Base-by-base conservation (phyloP, 1,140 invertebrate species). In the Bombus breviceps region DNA sequence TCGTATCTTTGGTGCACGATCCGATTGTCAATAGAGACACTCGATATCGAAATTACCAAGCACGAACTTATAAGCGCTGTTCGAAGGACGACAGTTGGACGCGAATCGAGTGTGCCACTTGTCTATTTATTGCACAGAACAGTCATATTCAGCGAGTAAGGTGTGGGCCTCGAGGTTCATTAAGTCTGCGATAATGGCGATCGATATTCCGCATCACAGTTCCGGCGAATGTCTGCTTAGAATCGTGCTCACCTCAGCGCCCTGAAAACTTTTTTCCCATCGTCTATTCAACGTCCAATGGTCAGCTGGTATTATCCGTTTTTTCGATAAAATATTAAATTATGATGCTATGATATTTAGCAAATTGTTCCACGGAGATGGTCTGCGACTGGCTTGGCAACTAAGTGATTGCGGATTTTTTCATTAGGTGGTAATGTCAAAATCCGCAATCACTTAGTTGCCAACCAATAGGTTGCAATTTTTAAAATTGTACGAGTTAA, bases 111-210 rank as follows among this genome's bases (percentile, higher is more conserved):
- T 64, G 62, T 10, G 47, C 76, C 68, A 64, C 57, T 85, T 62
- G 57, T 53, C 77, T 73, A 73, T 81, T 85, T 85, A 85, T 72
- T 64, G 59, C 57, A 32, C 28, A 53, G 39, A 32, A 47, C 3
- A 28, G 53, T 79, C 68, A 43, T 80, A 66, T 79, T 22, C 68
- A 37, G 32, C 39, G 53, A 69, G 72, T 80, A 72, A 73, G 47
- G 53, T 28, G 59, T 53, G 37, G 59, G 41, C n/a, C 37, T n/a
- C 59, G 37, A n/a, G 73, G 66, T 83, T 86, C 85, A 76, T 86
- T 86, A 86, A 83, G 85, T 86, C 64, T 57, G 53, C 32, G 85
- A 53, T 86, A 82, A 86, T 86, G 73, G 85, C 85, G 85, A 75
- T 86, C 85, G 85, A 86, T 86, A 86, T 62, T 73, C 81, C 73